A percentile compares a stretch with the other conserved stretches of the same genome.
Conservation (phyloP, 2,888 invertebrate species). For the Panorpa germanica region DNA sequence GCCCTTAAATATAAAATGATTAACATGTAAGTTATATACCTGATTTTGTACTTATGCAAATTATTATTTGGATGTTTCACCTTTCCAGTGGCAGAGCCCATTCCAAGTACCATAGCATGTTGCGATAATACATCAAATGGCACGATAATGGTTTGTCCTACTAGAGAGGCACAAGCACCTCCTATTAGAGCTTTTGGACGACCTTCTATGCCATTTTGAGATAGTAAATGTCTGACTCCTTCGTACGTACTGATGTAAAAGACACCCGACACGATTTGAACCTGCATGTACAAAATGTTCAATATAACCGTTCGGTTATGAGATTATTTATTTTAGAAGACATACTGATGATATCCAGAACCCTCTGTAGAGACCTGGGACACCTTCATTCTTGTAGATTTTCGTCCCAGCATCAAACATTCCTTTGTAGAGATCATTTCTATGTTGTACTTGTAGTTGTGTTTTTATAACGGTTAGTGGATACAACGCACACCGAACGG, state of each 20-base stretch:
- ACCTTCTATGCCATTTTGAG: conserved; percentile 24
- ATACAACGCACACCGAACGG: conserved; percentile 55
- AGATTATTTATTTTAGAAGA: conserved; percentile 11
- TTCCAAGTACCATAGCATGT: conserved; percentile 86
- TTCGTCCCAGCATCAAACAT: conserved; percentile 79
- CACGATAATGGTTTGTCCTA: conserved; percentile 88
- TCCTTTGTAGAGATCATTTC: conserved; percentile 64
- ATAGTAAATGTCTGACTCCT: conserved; percentile 64
- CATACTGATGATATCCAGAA: conserved; percentile 83
- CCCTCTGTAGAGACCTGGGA: conserved; percentile 76
- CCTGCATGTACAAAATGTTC: conserved; percentile 16
- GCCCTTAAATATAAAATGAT: conserved; percentile 21
- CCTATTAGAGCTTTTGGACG: conserved; percentile 56
- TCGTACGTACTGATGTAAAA: conserved; percentile 92
- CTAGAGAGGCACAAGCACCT: conserved; percentile 79
- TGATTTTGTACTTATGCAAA: conserved; percentile 9
- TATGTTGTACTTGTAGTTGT: conserved; percentile 73
- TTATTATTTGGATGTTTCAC: conserved; percentile 20
- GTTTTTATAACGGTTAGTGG: conserved; percentile 90
- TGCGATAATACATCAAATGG: conserved; percentile 95
- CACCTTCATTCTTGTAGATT: conserved; percentile 69
- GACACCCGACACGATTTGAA: conserved; percentile 70
- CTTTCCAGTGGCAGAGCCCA: conserved; percentile 23
- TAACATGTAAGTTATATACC: conserved; percentile 1
- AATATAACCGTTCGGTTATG: neutral